These are phyloP conservation scores for Drosophila rubida DNA, from an alignment of 2,888 invertebrate genomes.

Conservation along the genomic window DNA sequence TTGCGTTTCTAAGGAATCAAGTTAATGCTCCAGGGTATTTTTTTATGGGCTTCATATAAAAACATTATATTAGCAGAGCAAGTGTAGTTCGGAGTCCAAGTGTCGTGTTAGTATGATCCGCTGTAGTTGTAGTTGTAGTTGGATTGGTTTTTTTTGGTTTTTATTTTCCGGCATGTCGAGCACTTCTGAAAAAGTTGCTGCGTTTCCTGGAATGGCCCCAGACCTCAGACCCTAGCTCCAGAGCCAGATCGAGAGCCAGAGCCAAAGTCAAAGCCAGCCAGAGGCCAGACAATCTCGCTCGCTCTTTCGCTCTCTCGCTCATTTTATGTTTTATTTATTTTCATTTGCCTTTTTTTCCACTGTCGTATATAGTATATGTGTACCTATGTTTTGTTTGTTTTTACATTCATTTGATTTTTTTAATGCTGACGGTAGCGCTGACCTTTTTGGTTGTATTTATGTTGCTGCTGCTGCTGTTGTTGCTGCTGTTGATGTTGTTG, in stretches of 20 bases:
- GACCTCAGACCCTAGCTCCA: conserved; percentile 12
- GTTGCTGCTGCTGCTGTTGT: conserved; percentile 38
- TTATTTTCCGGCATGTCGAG: conserved; percentile 53
- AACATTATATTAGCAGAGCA: conserved; percentile 18
- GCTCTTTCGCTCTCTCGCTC: conserved; percentile 5
- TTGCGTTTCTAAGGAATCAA: not conserved
- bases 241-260: not conserved
- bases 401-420: conserved; percentile 40
- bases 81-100: conserved; percentile 24
- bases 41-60: not conserved
- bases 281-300: conserved; percentile 25
- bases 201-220: conserved; percentile 65
- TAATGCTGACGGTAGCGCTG: conserved; percentile 66
- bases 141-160: conserved; percentile 14
- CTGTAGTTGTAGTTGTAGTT: conserved; percentile 34
- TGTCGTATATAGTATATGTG: not conserved
- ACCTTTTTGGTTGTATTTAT: conserved; percentile 54
- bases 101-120: conserved; percentile 7
- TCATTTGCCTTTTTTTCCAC: conserved; percentile 32
- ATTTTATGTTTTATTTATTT: conserved; percentile 65
- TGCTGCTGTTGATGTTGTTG: conserved; percentile 48
- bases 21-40: not conserved
- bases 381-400: conserved; percentile 43
- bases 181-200: conserved; percentile 66
- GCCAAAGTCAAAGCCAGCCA: conserved; percentile 7